Evolutionary conservation across 2,797 vertebrate genomes (phyloP), one percentile per base, ranked within the genome.

Genomic region (Siniperca undulata): DNA sequence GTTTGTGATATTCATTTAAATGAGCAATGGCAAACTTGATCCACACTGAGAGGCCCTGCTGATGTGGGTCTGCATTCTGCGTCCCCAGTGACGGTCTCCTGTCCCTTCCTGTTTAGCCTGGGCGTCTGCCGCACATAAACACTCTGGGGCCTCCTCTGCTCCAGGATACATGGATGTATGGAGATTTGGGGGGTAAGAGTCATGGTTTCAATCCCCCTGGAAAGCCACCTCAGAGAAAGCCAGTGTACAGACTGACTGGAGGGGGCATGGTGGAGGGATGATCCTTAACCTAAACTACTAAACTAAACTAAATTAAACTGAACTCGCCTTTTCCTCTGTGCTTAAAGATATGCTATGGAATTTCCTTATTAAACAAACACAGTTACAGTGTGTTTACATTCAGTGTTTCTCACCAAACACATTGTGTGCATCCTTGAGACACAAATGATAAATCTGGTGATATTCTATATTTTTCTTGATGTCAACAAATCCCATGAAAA

Each of bases 51-150:
- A 75, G 83, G 71, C 65, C 65, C 64, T 74, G 70, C 86, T 77
- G 89, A 81, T 73, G 69, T 83, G 48, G 70, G 86, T 75, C 87
- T 89, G 75, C 66, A 55, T 81, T 74, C 42, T 5, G 78, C 79
- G 75, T 94, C 96, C 96, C 95, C 92, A 93, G 95, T 96, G 96
- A 97, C 92, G 93, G 95, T 97, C 96, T 96, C 96, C 94, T 88
- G 95, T 97, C 96, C 95, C 95, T 98, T 97, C 97, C 97, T 98
- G 97, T 97, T 97, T 98, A 97, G 96, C 97, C 97, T 96, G 96
- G 95, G 95, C 94, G 96, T 97, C 97, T 95, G 95, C 96, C 91
- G 91, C 93, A 93, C 94, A 95, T 97, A 97, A 97, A 98, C 97
- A 98, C 94, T 92, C 74, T 82, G 94, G 95, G 94, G 94, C 94